Evolutionary conservation across 1,140 invertebrate species (phyloP).

Genomic region (Pogonognathellus flavescens): DNA sequence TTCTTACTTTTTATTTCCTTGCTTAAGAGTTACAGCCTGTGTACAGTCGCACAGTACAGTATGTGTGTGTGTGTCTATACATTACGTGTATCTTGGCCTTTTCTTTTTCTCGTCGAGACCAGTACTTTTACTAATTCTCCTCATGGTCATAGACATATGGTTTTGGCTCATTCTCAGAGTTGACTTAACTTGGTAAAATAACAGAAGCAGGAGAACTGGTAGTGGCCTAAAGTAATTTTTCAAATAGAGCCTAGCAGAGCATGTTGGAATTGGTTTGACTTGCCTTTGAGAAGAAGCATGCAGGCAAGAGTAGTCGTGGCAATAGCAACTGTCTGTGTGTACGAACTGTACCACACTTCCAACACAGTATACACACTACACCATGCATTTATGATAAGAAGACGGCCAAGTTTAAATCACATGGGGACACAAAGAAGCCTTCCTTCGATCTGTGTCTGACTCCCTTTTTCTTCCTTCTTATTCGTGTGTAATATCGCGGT

Average conservation of each 20-base stretch:
- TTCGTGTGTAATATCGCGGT: not conserved
- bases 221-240: constrained; percentile 24
- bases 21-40: not conserved
- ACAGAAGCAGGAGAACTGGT: not conserved
- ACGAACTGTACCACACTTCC: not conserved
- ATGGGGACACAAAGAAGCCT: constrained; percentile 47
- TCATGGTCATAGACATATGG: not conserved
- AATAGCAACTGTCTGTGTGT: not conserved
- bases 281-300: not conserved
- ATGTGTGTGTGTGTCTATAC: not conserved
- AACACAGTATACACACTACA: not conserved
- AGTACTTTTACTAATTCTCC: not conserved
- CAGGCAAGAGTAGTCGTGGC: not conserved
- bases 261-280: constrained; percentile 12
- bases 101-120: constrained; percentile 7
- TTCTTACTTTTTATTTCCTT: not conserved
- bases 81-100: not conserved
- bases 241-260: not conserved
- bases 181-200: constrained; percentile 14
- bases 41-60: not conserved
- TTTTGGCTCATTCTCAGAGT: constrained; percentile 31
- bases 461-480: not conserved
- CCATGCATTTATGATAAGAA: constrained; percentile 49
- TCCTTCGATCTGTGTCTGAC: not conserved
- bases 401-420: constrained; percentile 51